Conservation (phyloP, 2,888 invertebrate species). For the Ditula angustiorana region DNA sequence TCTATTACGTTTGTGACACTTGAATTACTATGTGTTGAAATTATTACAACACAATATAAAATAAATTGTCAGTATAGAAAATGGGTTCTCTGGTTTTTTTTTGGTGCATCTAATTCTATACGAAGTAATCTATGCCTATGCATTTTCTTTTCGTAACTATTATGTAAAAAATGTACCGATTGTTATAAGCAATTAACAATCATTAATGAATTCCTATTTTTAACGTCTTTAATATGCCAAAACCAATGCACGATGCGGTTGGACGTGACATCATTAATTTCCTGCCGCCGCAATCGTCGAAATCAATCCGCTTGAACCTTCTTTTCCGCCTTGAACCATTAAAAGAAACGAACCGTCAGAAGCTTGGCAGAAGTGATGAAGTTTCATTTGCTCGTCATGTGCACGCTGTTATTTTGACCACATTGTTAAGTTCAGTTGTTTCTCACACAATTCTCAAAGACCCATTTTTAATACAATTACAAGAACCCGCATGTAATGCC, state of each 20-base stretch:
- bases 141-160: neutral
- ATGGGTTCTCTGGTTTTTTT: neutral
- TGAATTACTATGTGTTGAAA: constrained; percentile 6
- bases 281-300: neutral
- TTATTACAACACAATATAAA: neutral
- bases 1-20: constrained; percentile 43
- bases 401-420: neutral
- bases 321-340: neutral
- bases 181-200: no score
- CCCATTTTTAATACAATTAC: neutral
- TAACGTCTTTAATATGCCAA: neutral
- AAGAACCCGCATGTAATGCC: neutral
- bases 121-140: neutral
- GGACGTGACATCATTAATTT: neutral
- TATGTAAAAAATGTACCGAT: no score
- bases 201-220: neutral
- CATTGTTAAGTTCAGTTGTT: constrained; percentile 13
- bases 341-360: neutral
- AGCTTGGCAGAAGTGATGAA: neutral
- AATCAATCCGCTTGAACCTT: neutral
- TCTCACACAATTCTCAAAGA: constrained; percentile 20
- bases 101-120: neutral
- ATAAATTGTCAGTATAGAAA: neutral
- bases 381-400: neutral
- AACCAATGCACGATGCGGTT: neutral